Base-by-base conservation (phyloP, 2,113 vertebrate species). In the Campylorhamphus procurvoides region DNA sequence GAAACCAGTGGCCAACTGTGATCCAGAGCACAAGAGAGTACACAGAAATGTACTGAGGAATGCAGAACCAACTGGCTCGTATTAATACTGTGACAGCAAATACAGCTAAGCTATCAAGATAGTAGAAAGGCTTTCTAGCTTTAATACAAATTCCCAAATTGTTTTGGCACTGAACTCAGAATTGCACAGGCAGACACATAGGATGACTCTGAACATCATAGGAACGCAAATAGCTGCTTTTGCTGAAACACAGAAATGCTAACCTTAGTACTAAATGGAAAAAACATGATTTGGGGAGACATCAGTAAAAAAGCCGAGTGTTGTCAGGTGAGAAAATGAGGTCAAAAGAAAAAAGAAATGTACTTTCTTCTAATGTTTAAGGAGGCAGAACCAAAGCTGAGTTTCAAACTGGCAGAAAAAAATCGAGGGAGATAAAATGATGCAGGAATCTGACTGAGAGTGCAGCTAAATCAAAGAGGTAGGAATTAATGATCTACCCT, bases 271-370 rank as follows among this genome's bases (percentile, higher is more conserved):
- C 83, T 94, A 87, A 97, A 84, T 87, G 86, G 83, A 74, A 92
- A 94, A 96, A 84, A 53, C 47, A 31, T 40, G 56, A 84, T 94
- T 64, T 94, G 76, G 80, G 74, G 76, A 92, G 64, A 66, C 88
- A 84, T 94, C 83, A 79, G 89, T 89, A 89, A 92, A 95, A 93
- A 92, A 94, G 76, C 47, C 2, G 29, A 76, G 49, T 94, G 73
- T 90, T 95, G 86, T 96, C 95, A 96, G 94, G 73, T 96, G 77
- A 90, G 77, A 95, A 96, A 96, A 95, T 82, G 83, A 96, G 86
- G 96, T 96, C 88, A 93, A 90, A 58, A 94, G 95, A 90, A 60
- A 82, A 88, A 95, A 94, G 79, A 90, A 96, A 94, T 93, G 31
- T 84, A 55, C 77, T 95, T 95, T 93, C 58, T 92, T 93, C 88